Conservation (phyloP, 2,888 invertebrate genomes). For the Lithophane socia region DNA sequence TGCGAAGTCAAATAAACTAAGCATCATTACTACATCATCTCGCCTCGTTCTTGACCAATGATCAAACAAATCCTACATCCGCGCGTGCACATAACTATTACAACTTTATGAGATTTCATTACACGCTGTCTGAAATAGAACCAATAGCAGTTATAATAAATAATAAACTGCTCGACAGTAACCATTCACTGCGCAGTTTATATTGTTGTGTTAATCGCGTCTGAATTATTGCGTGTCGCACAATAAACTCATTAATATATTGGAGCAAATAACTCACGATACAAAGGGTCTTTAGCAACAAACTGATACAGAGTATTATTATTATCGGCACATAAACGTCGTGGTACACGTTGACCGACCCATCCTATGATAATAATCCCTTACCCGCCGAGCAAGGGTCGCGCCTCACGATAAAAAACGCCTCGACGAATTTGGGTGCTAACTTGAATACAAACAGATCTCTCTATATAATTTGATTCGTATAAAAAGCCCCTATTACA, state of each 20-base stretch:
- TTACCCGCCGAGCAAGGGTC: slow-evolving; percentile 22
- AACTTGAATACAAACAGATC: slow-evolving; percentile 42
- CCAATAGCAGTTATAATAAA: slow-evolving; percentile 50
- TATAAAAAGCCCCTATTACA: slow-evolving; percentile 49
- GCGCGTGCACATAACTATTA: slow-evolving; percentile 58
- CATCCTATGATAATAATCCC: slow-evolving; percentile 42
- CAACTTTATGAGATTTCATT: slow-evolving; percentile 62
- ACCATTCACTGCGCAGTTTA: slow-evolving; percentile 52
- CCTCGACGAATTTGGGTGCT: slow-evolving; percentile 28
- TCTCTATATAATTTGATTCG: slow-evolving; percentile 30
- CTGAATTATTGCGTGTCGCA: slow-evolving; percentile 42
- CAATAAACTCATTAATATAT: slow-evolving; percentile 59
- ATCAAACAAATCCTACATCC: slow-evolving; percentile 58
- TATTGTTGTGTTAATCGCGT: slow-evolving; percentile 49
- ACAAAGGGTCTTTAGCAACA: slow-evolving; percentile 52
- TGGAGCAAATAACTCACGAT: slow-evolving; percentile 37
- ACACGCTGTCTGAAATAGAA: slow-evolving; percentile 56
- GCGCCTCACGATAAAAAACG: slow-evolving; percentile 29
- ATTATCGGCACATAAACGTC: slow-evolving; percentile 37
- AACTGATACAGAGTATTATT: slow-evolving; percentile 26
- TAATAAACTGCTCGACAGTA: slow-evolving; percentile 51
- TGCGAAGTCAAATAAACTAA: not conserved
- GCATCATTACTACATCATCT: not conserved
- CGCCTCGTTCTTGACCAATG: slow-evolving; percentile 32
- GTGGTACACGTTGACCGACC: slow-evolving; percentile 21